A percentile compares a stretch with the other conserved stretches of the same genome.
These are phyloP conservation scores for Lapara coniferarum DNA, from an alignment of 2,888 invertebrate species.

Conservation along the genomic window DNA sequence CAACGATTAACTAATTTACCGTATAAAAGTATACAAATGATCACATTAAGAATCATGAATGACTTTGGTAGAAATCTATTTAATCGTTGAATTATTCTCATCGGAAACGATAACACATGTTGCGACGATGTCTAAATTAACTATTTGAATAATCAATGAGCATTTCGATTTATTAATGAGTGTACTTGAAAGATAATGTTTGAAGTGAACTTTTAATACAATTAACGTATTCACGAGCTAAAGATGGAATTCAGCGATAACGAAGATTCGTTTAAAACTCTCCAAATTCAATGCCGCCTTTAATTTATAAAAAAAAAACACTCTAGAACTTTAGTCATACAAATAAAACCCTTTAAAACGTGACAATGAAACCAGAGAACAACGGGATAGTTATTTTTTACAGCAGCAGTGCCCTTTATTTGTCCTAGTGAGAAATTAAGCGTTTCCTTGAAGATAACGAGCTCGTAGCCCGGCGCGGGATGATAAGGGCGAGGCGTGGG, in stretches of 20 bases:
- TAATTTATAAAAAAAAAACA: too few relatives aligned
- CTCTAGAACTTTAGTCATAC: too few relatives aligned
- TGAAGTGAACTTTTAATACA: not conserved
- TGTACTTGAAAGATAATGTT: not conserved
- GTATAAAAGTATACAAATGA: constrained; percentile 2
- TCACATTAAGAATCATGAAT: not conserved
- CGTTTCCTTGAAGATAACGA: constrained; percentile 30
- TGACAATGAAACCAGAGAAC: not conserved
- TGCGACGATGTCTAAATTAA: not conserved
- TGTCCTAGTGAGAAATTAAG: constrained; percentile 7
- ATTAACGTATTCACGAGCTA: not conserved
- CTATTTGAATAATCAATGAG: not conserved
- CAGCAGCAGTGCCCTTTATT: not conserved
- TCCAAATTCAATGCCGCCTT: too few relatives aligned
- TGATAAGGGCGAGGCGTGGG: constrained; percentile 34
- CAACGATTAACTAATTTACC: not conserved
- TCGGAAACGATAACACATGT: not conserved
- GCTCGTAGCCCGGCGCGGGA: constrained; percentile 34
- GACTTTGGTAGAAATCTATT: not conserved
- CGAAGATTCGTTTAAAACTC: not conserved
- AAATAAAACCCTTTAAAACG: not conserved
- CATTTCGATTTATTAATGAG: not conserved
- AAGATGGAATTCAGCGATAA: not conserved
- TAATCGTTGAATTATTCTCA: constrained; percentile 8
- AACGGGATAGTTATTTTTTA: not conserved